Evolutionary conservation across 2,888 invertebrate species (phyloP).

Genomic region (Neoaliturus tenellus): DNA sequence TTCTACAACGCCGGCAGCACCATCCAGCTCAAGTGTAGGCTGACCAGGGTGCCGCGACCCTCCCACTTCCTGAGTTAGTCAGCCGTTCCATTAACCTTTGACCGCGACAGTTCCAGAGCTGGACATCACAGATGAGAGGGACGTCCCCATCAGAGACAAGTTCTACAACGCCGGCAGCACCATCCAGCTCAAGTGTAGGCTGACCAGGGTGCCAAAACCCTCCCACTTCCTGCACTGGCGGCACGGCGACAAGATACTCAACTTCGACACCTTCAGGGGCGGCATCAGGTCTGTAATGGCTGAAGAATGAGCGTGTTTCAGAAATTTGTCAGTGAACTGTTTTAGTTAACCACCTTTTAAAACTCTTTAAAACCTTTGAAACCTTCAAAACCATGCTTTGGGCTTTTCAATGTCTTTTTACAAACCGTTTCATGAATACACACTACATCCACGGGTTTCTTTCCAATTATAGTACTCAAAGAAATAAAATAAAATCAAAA

Average conservation of each 20-base stretch:
- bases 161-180: constrained; percentile 89
- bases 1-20: constrained; percentile 89
- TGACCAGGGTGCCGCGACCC: constrained; percentile 78
- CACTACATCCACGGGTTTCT: too few species aligned
- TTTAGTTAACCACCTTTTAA: too few species aligned
- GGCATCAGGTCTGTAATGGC: constrained; percentile 69
- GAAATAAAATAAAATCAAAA: too few species aligned
- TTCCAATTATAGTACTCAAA: too few species aligned
- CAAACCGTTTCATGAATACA: too few species aligned
- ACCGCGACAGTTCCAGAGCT: constrained; percentile 83
- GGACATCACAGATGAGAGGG: constrained; percentile 87
- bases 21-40: constrained; percentile 87
- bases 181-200: constrained; percentile 87
- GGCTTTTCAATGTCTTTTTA: too few species aligned
- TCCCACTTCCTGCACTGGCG: constrained; percentile 85
- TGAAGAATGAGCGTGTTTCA: too few species aligned
- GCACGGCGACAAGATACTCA: constrained; percentile 83
- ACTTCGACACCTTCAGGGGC: constrained; percentile 79
- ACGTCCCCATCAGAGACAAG: constrained; percentile 84
- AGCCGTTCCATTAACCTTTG: not conserved
- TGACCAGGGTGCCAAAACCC: constrained; percentile 78
- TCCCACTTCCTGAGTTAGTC: constrained; percentile 79
- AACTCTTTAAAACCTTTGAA: too few species aligned
- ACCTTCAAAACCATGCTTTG: too few species aligned
- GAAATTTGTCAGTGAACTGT: too few species aligned